phyloP scores from a whole-genome alignment of 1,140 invertebrate species.

The Onthophagus taurus region DNA sequence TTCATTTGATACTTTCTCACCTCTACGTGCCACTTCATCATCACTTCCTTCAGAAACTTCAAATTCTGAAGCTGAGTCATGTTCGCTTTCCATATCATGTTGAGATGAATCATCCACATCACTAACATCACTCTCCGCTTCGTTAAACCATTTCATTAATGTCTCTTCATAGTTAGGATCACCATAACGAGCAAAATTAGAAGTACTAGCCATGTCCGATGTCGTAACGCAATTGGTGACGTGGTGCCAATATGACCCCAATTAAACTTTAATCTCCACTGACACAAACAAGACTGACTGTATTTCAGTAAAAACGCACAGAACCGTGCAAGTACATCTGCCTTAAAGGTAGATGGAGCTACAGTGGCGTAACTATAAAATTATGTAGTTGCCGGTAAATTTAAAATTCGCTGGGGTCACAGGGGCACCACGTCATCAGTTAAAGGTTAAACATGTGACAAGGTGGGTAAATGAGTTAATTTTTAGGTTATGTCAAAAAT shows the following conservation, averaged over 20 bases:
- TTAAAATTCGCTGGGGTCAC: no score
- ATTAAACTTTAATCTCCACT: neutral
- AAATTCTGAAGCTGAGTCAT: conserved; percentile 2
- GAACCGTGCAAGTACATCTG: neutral
- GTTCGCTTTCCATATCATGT: conserved; percentile 2
- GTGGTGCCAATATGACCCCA: neutral
- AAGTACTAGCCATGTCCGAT: neutral
- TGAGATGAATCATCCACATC: neutral
- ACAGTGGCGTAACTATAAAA: no score
- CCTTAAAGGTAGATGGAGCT: conserved; percentile 2
- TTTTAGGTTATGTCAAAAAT: no score
- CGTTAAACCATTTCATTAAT: neutral
- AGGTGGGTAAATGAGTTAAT: no score
- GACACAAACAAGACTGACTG: neutral
- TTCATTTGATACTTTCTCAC: no score
- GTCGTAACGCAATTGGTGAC: neutral
- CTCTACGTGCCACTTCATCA: neutral
- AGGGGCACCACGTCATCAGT: no score
- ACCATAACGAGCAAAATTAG: neutral
- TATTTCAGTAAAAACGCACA: neutral
- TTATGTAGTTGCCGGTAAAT: no score
- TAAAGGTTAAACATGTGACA: no score
- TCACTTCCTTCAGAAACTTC: neutral
- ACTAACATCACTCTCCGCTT: neutral
- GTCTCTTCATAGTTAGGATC: neutral